A percentile compares a stretch with the other conserved stretches of the same genome.
phyloP scores from a whole-genome alignment of 2,888 invertebrate genomes.

The Troilus luridus region DNA sequence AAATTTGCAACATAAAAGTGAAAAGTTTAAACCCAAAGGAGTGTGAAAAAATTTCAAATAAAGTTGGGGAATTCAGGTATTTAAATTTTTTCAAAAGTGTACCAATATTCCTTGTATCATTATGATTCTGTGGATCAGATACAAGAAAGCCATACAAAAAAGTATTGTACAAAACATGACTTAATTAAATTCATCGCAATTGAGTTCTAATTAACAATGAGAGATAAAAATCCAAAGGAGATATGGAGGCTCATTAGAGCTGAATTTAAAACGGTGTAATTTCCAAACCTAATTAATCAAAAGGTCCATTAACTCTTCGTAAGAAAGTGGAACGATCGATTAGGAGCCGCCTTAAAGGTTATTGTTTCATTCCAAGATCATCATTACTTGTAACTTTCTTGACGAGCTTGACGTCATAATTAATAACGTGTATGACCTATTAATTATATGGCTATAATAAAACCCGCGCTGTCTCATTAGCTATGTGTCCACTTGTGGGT shows the following conservation, averaged over 20 bases:
- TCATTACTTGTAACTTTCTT: slow-evolving; percentile 14
- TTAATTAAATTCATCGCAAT: background rate
- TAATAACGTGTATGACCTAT: background rate
- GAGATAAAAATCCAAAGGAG: slow-evolving; percentile 4
- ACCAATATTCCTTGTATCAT: background rate
- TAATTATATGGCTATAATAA: background rate
- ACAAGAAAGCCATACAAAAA: background rate
- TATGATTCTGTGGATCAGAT: background rate
- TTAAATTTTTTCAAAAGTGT: too few relatives aligned
- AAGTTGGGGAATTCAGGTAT: too few relatives aligned
- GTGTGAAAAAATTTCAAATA: too few relatives aligned
- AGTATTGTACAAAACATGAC: background rate
- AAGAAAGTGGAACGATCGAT: slow-evolving; percentile 48
- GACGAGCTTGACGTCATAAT: background rate
- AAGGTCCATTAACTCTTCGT: background rate
- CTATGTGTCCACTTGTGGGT: too few relatives aligned
- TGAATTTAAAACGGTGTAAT: slow-evolving; percentile 21
- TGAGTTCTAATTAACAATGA: background rate
- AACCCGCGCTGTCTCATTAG: too few relatives aligned
- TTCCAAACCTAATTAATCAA: slow-evolving; percentile 6
- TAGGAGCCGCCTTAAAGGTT: slow-evolving; percentile 18
- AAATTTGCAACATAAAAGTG: too few relatives aligned
- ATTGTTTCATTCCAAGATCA: background rate
- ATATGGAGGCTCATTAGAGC: slow-evolving; percentile 2
- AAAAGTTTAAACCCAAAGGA: too few relatives aligned